These are phyloP conservation scores for Zaprionus lineosus DNA, from an alignment of 2,888 invertebrate genomes.

Conservation along the genomic window DNA sequence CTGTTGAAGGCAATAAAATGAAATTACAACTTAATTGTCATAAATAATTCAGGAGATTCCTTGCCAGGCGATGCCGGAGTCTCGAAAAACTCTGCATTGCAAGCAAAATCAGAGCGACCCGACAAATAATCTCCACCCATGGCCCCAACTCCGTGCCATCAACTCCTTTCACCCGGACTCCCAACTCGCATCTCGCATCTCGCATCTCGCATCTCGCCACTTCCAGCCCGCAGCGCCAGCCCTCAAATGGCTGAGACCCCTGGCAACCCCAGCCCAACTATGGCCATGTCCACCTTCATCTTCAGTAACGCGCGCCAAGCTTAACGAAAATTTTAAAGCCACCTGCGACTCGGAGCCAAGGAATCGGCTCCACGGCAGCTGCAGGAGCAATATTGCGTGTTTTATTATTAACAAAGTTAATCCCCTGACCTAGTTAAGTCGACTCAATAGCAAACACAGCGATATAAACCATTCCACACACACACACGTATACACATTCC, in stretches of 20 bases:
- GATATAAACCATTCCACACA: slow-evolving; percentile 2
- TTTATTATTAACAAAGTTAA: slow-evolving; percentile 74
- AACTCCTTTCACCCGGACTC: too few species aligned
- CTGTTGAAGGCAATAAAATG: slow-evolving; percentile 68
- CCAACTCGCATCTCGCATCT: too few species aligned
- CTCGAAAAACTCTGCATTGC: slow-evolving; percentile 49
- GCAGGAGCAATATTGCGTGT: slow-evolving; percentile 61
- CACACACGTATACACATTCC: background rate
- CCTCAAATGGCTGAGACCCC: too few species aligned
- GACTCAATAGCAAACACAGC: slow-evolving; percentile 20
- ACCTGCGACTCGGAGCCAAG: slow-evolving; percentile 47
- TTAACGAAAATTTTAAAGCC: slow-evolving; percentile 61
- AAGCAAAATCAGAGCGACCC: slow-evolving; percentile 51
- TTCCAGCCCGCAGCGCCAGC: too few species aligned
- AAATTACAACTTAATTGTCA: slow-evolving; percentile 76
- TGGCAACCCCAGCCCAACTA: background rate
- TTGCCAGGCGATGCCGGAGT: slow-evolving; percentile 38
- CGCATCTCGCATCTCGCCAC: too few species aligned
- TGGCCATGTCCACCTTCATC: slow-evolving; percentile 22
- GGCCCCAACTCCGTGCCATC: background rate
- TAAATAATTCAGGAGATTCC: slow-evolving; percentile 71
- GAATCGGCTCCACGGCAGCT: slow-evolving; percentile 49
- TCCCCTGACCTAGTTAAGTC: slow-evolving; percentile 69
- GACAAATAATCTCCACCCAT: slow-evolving; percentile 23
- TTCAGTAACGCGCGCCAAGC: slow-evolving; percentile 21